Evolutionary conservation across 2,797 vertebrate species (phyloP).

Genomic region (Callimico goeldii): DNA sequence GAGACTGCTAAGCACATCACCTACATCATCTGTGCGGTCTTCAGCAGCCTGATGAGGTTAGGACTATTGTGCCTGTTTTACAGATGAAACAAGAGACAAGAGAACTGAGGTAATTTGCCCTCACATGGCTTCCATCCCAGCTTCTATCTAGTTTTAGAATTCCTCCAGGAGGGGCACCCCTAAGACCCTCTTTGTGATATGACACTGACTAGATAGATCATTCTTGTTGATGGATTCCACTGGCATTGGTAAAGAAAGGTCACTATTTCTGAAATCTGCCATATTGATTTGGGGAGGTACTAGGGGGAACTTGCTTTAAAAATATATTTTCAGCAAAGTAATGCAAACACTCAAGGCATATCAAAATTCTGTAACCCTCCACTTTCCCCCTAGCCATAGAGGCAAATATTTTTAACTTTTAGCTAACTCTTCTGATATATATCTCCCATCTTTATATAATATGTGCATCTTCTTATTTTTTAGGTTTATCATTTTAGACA

Average conservation of each 20-base stretch:
- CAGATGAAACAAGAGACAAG: background rate
- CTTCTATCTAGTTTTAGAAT: background rate
- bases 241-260: background rate
- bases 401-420: background rate
- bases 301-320: background rate
- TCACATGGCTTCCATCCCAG: background rate
- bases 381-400: background rate
- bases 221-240: background rate
- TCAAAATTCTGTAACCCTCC: background rate
- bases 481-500: background rate
- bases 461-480: background rate
- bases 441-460: background rate
- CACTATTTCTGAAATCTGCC: background rate
- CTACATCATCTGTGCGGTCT: background rate
- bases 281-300: background rate
- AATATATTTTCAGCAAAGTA: background rate
- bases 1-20: background rate
- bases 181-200: background rate
- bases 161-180: background rate
- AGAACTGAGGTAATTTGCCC: background rate
- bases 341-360: background rate
- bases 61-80: background rate
- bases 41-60: background rate
- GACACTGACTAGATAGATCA: background rate
- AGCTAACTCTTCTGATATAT: background rate